Evolutionary conservation across 2,797 vertebrate genomes (phyloP).

Genomic region (Eutrigla gurnardus): DNA sequence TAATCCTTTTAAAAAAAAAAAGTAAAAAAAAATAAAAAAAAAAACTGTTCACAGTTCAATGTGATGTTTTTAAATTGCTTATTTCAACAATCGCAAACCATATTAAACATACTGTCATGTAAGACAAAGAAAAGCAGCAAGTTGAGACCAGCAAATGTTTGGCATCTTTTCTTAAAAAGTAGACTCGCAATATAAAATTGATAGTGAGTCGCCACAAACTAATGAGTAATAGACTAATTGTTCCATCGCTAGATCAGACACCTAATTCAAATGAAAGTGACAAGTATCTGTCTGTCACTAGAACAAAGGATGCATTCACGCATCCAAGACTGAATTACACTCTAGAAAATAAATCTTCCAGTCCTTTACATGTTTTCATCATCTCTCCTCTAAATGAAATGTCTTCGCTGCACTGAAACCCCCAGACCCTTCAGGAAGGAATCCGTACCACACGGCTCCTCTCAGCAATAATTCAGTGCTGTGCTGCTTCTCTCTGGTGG

Average conservation of each 20-base stretch:
- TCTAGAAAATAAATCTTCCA: neutral
- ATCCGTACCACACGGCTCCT: conserved; percentile 5
- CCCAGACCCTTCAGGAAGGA: conserved; percentile 22
- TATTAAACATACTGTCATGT: neutral
- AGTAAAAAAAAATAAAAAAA: neutral
- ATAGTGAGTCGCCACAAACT: neutral
- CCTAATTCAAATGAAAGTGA: neutral
- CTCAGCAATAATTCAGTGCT: conserved; percentile 47
- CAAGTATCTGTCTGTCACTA: neutral
- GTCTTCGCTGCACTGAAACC: conserved; percentile 27
- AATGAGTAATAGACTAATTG: neutral
- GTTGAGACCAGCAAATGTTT: neutral
- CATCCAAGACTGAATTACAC: neutral
- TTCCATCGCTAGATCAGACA: neutral
- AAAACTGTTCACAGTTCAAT: neutral
- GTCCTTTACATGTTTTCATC: conserved; percentile 10
- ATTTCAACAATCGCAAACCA: neutral
- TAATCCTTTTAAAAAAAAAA: neutral
- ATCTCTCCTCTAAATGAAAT: conserved; percentile 23
- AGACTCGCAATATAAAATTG: neutral
- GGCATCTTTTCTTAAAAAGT: neutral
- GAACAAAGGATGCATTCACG: neutral
- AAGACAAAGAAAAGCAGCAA: neutral
- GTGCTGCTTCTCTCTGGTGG: conserved; percentile 32
- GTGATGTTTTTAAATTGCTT: neutral